These are phyloP conservation scores for Slavum lentiscoides DNA, from an alignment of 2,888 invertebrate species.

Conservation along the genomic window DNA sequence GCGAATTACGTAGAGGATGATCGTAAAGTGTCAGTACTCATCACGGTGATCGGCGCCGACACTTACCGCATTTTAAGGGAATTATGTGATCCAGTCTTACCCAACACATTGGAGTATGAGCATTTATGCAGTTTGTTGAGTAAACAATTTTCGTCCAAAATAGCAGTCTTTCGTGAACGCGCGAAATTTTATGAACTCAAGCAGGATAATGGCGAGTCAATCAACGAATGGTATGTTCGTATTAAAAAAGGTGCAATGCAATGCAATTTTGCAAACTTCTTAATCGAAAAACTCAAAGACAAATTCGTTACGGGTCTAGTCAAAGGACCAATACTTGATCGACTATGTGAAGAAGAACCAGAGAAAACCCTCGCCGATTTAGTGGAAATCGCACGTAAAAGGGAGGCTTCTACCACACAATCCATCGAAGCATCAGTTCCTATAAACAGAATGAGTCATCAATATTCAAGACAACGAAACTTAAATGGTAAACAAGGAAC, in stretches of 20 bases:
- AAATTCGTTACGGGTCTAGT: neutral
- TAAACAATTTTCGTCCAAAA: neutral
- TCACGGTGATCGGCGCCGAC: neutral
- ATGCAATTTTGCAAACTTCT: neutral
- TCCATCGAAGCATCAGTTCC: neutral
- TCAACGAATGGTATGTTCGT: slow-evolving; percentile 1
- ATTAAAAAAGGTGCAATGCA: neutral
- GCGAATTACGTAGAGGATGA: neutral
- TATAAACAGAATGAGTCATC: neutral
- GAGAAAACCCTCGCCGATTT: neutral
- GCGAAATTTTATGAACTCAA: neutral
- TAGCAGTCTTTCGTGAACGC: neutral
- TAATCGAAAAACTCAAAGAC: neutral
- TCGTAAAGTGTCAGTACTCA: neutral
- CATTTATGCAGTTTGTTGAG: neutral
- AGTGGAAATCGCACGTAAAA: neutral
- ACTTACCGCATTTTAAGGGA: neutral
- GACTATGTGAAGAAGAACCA: neutral
- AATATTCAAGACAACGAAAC: neutral
- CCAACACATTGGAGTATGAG: neutral
- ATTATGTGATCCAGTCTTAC: neutral
- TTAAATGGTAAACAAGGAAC: neutral
- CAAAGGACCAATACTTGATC: slow-evolving; percentile 5
- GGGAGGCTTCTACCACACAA: neutral
- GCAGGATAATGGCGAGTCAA: neutral